Conservation (phyloP, 1,140 invertebrate species). For the Hesperophylax magnus region DNA sequence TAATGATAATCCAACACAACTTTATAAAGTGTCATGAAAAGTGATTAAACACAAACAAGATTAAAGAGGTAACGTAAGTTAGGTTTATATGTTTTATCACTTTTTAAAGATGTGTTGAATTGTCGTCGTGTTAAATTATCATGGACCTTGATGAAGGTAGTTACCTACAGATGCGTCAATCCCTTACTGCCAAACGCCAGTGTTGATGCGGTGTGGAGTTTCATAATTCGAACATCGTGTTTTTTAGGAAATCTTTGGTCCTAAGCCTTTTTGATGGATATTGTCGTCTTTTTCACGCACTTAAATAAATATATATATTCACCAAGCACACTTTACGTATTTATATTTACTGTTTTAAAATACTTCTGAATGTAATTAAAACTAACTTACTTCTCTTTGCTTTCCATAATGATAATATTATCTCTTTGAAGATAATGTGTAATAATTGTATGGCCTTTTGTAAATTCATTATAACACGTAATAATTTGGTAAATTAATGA, state of each 20-base stretch:
- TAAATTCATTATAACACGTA: neutral
- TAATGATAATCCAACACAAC: too few species aligned
- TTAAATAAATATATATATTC: neutral
- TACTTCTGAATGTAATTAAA: slow-evolving; percentile 10
- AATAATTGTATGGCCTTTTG: neutral
- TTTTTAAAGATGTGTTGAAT: too few species aligned
- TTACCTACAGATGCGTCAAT: too few species aligned
- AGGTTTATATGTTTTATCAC: too few species aligned
- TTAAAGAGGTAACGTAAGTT: too few species aligned
- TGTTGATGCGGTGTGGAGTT: neutral
- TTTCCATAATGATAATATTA: neutral
- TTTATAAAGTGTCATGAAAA: too few species aligned
- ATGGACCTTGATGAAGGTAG: too few species aligned
- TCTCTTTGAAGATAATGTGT: neutral
- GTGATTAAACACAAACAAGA: too few species aligned
- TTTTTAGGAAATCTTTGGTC: neutral
- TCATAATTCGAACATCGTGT: neutral
- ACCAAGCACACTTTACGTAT: slow-evolving; percentile 8
- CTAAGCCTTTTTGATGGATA: slow-evolving; percentile 20
- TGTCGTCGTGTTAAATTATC: too few species aligned
- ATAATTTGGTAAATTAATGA: neutral
- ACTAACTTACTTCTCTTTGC: neutral
- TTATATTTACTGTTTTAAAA: neutral
- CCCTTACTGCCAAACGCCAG: neutral
- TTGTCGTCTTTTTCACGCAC: neutral